These are phyloP conservation scores for Peribatodes rhomboidaria DNA, from an alignment of 2,888 invertebrate species.

Conservation along the genomic window DNA sequence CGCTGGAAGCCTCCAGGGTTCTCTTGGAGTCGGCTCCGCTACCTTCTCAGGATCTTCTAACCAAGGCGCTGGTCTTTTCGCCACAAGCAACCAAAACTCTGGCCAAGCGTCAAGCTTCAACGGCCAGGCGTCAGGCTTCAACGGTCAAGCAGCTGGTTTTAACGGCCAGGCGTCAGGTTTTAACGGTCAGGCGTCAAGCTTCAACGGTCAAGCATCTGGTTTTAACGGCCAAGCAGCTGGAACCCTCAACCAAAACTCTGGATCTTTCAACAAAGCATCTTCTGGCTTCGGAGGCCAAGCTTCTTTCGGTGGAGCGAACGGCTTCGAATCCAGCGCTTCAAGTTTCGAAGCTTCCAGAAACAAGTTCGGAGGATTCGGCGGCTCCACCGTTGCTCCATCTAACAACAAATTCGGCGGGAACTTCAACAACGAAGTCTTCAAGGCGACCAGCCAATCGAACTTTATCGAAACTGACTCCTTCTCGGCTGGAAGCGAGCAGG, in stretches of 20 bases:
- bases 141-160: conserved; percentile 11
- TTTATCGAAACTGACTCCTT: conserved; percentile 74
- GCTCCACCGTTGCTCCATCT: conserved; percentile 54
- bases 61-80: conserved; percentile 62
- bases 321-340: conserved; percentile 42
- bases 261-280: conserved; percentile 41
- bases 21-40: conserved; percentile 66
- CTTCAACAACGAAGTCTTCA: conserved; percentile 64
- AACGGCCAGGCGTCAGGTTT: conserved; percentile 30
- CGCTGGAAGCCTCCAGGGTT: conserved; percentile 61
- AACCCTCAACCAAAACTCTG: conserved; percentile 34
- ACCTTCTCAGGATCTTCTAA: conserved; percentile 60
- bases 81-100: conserved; percentile 42
- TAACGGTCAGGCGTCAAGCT: conserved; percentile 17
- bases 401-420: conserved; percentile 54
- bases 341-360: conserved; percentile 39
- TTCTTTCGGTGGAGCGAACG: conserved; percentile 43
- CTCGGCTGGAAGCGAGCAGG: conserved; percentile 70
- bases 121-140: conserved; percentile 10
- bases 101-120: conserved; percentile 21
- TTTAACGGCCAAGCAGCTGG: conserved; percentile 35
- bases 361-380: conserved; percentile 50
- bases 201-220: conserved; percentile 25
- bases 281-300: conserved; percentile 47
- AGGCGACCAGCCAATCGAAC: conserved; percentile 70